phyloP scores from a whole-genome alignment of 2,797 vertebrate species.

The Anabas testudineus region DNA sequence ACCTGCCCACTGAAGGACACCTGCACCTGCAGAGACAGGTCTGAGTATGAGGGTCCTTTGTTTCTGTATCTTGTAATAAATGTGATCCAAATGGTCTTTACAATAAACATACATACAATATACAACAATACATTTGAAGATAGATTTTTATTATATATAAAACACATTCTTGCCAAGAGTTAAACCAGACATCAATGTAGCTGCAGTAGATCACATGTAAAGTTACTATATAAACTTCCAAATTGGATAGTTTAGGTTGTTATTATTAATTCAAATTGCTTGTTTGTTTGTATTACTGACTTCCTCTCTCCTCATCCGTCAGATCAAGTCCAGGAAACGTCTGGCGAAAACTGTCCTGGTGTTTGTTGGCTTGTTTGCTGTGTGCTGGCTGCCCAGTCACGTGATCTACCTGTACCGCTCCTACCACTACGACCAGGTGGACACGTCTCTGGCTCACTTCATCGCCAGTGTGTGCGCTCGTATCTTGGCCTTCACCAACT shows the following conservation, averaged over 20 bases:
- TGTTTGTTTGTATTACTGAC: too few relatives aligned
- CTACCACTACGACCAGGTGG: constrained; percentile 92
- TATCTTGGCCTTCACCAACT: constrained; percentile 94
- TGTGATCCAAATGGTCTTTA: neutral
- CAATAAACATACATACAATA: too few relatives aligned
- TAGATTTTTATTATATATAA: too few relatives aligned
- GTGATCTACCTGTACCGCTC: constrained; percentile 95
- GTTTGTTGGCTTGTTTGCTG: constrained; percentile 93
- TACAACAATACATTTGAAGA: too few relatives aligned
- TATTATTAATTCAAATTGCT: too few relatives aligned
- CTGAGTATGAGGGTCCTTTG: neutral
- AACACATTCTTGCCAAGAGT: too few relatives aligned
- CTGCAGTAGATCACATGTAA: too few relatives aligned
- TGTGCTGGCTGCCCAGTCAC: constrained; percentile 97
- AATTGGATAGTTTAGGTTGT: too few relatives aligned
- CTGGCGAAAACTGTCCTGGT: constrained; percentile 95
- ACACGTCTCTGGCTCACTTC: constrained; percentile 93
- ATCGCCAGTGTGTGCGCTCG: constrained; percentile 87
- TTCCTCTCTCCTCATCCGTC: constrained; percentile 26
- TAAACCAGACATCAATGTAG: too few relatives aligned
- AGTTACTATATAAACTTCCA: too few relatives aligned
- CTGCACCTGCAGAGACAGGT: constrained; percentile 80
- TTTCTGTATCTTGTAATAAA: too few relatives aligned
- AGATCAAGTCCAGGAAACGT: constrained; percentile 95
- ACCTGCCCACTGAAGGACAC: constrained; percentile 92